Evolutionary conservation across 2,797 vertebrate genomes (phyloP), one percentile per base, ranked within the genome.

Genomic region (Meda fulgida): DNA sequence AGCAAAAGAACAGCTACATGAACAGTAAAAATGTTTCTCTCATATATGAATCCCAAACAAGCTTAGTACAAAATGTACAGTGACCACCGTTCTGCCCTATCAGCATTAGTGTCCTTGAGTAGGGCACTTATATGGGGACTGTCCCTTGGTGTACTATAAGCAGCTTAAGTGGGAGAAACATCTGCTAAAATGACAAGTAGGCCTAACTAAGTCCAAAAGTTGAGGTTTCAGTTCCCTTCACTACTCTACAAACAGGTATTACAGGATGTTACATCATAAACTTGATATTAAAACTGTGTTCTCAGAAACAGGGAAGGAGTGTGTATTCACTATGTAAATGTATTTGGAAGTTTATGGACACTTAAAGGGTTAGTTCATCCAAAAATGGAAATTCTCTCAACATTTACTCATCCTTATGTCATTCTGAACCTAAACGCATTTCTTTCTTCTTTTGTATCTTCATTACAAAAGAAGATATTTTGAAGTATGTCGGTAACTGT

Each of bases 181-280:
- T 40, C 10, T 83, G 72, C 46, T 67, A 19, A 48, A 75, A 38
- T 75, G 8, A 76, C 38, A 48, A 63, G 10, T 31, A 63, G n/a
- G n/a, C n/a, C n/a, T n/a, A n/a, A 72, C 70, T 38, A 18, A 23
- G 38, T 82, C 55, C 40, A 51, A 65, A 18, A 19, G 55, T 51
- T 19, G 23, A 65, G n/a, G 63, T 84, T 77, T 77, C 82, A 69
- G 34, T 67, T 77, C 60, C 63, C 18, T 55, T 43, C 4, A 21
- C 3, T 31, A 31, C 43, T 51, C 7, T 48, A 48, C 23, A 71
- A 51, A 73, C 16, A 51, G 11, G 36, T 14, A 71, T 51, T 80
- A n/a, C 1, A 67, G 46, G n/a, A n/a, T 48, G 46, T 77, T 77
- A 67, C 60, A 69, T 65, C 46, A 66, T 40, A 29, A 67, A 40